phyloP scores from a whole-genome alignment of 1,140 invertebrate species.

The Trichonephila clavata region DNA sequence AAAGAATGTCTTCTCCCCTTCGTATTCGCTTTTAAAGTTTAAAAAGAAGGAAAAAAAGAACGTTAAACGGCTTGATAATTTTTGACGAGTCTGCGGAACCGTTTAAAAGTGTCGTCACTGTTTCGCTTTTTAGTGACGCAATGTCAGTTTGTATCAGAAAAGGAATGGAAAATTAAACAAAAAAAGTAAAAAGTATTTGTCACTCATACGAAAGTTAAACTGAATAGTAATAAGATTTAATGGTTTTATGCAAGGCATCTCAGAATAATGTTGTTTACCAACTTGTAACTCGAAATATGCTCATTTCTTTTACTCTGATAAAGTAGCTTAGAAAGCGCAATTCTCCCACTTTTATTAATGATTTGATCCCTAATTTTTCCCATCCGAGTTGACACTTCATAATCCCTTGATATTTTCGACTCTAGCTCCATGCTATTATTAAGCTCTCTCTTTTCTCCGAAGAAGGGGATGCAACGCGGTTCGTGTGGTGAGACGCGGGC shows the following conservation, averaged over 20 bases:
- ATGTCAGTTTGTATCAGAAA: conserved; percentile 22
- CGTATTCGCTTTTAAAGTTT: neutral
- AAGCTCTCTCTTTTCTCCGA: conserved; percentile 56
- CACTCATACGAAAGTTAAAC: conserved; percentile 31
- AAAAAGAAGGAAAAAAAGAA: conserved; percentile 21
- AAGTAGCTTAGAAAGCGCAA: conserved; percentile 58
- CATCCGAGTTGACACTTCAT: conserved; percentile 65
- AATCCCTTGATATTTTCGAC: conserved; percentile 74
- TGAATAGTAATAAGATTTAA: conserved; percentile 69
- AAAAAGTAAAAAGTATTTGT: neutral
- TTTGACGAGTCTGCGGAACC: conserved; percentile 39
- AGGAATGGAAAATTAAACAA: neutral
- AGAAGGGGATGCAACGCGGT: conserved; percentile 38
- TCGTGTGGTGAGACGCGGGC: neutral
- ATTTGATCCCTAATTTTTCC: conserved; percentile 76
- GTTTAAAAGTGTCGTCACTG: conserved; percentile 41
- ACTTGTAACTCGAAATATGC: conserved; percentile 46
- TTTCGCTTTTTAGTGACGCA: neutral
- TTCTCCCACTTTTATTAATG: conserved; percentile 68
- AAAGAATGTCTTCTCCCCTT: conserved; percentile 1
- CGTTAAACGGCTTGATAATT: conserved; percentile 50
- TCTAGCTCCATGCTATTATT: conserved; percentile 65
- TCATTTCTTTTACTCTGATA: conserved; percentile 19
- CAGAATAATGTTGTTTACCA: conserved; percentile 63
- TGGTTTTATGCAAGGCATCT: conserved; percentile 40